These are phyloP conservation scores for Sakesphorus luctuosus DNA, from an alignment of 2,113 vertebrate species.

Conservation along the genomic window DNA sequence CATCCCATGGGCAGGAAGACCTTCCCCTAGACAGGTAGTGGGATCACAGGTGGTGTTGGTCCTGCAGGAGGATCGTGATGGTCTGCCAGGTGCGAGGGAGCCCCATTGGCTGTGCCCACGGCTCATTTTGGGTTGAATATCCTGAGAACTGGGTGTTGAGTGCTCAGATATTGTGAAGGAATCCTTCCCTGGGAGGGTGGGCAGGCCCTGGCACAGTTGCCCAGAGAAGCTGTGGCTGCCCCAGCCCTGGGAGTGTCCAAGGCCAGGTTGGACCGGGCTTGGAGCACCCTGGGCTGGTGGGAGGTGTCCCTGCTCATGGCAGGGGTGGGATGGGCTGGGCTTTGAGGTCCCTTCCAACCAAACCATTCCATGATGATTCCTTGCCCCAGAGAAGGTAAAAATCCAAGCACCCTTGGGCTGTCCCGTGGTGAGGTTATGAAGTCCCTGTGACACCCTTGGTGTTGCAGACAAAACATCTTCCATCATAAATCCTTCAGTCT, in stretches of 20 bases:
- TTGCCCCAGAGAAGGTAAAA: neutral
- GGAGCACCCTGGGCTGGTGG: rapidly evolving
- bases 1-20: neutral
- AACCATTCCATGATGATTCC: neutral
- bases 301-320: neutral
- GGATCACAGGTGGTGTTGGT: rapidly evolving
- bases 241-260: rapidly evolving
- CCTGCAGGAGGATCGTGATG: rapidly evolving
- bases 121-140: neutral
- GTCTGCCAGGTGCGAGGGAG: rapidly evolving
- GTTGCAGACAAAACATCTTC: neutral
- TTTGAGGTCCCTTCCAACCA: neutral
- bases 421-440: neutral
- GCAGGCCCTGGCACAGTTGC: neutral
- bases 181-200: neutral
- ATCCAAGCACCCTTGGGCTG: neutral
- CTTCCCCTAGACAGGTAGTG: rapidly evolving
- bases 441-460: neutral
- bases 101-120: rapidly evolving
- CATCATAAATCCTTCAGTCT: neutral
- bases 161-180: neutral
- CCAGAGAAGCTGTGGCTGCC: neutral
- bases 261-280: neutral
- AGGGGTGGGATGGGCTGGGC: rapidly evolving
- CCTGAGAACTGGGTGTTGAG: rapidly evolving